Conservation (phyloP, 1,140 invertebrate genomes). For the Aricia agestis region DNA sequence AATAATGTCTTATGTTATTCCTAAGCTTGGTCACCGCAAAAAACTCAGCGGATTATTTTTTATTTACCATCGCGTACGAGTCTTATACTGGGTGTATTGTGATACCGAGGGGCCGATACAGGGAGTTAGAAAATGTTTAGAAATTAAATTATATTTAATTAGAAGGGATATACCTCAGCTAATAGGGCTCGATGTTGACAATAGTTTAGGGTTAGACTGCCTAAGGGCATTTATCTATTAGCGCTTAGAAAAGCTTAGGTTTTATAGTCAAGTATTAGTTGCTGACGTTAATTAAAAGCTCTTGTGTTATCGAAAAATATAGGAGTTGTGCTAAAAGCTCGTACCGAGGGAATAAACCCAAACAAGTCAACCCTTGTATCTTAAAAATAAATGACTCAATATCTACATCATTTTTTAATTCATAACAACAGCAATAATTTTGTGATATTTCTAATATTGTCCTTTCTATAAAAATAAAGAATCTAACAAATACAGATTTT, state of each 20-base stretch:
- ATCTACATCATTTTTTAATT: too few relatives aligned
- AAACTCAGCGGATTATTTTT: slow-evolving; percentile 39
- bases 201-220: background rate
- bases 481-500: too few relatives aligned
- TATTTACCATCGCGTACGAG: slow-evolving; percentile 39
- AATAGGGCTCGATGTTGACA: background rate
- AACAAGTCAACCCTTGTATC: too few relatives aligned
- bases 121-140: slow-evolving; percentile 3
- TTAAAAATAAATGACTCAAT: too few relatives aligned
- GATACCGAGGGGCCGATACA: slow-evolving; percentile 25
- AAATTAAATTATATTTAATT: background rate
- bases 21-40: background rate
- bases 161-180: background rate
- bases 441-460: too few relatives aligned
- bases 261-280: background rate
- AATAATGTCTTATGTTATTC: background rate
- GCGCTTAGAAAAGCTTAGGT: background rate
- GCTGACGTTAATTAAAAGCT: background rate
- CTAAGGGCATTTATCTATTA: background rate
- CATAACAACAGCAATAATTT: too few relatives aligned
- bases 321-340: background rate
- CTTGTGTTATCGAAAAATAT: background rate
- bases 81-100: slow-evolving; percentile 31
- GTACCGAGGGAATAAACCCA: too few relatives aligned
- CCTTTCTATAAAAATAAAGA: too few relatives aligned